Evolutionary conservation across 2,888 invertebrate species (phyloP), one percentile per base, ranked within the genome.

Genomic region (Holacanthella duospinosa): DNA sequence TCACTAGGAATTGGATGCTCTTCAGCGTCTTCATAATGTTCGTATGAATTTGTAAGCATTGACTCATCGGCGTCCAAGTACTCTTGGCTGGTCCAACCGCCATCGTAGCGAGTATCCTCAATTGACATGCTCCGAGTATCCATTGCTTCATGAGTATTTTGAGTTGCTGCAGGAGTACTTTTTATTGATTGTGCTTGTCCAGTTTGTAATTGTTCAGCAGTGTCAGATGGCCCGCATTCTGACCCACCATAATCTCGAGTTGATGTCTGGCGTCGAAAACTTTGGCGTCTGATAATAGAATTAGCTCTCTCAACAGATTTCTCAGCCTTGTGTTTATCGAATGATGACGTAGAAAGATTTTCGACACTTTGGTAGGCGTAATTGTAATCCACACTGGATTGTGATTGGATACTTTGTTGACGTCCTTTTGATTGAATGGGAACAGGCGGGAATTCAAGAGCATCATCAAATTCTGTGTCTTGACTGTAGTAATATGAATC

Each of bases 361-460:
- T 85, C 85, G 74, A 82, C 82, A 77, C 85, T 85, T 74, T 82
- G 82, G 79, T 86, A 86, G 77, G 85, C 84, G 77, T 84, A 84
- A 77, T 85, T 86, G 75, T 85, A 85, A 77, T 86, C 83, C 75
- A 86, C 84, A 76, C 84, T 85, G 77, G 69, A 66, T 61, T 72
- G 69, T 28, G 61, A 48, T 48, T 48, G 48, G 19, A 48, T 9
- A 21, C 19, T n/a, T 21, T 48, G 48, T 21, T 9, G 19, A n/a
- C 48, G 48, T 4, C 19, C 21, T 12, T 36, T 36, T 6, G 36
- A 36, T 6, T 12, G 9, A 6, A 12, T 6, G 16, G 36, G 36
- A 21, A 21, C 4, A 21, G 4, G 4, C n/a, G 48, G 48, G 6
- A 16, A 9, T 6, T 36, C 9, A 16, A 9, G 16, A 16, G 36